A percentile compares a stretch with the other conserved stretches of the same genome.
Conservation (phyloP, 2,888 invertebrate species). For the Trichopria drosophilae region DNA sequence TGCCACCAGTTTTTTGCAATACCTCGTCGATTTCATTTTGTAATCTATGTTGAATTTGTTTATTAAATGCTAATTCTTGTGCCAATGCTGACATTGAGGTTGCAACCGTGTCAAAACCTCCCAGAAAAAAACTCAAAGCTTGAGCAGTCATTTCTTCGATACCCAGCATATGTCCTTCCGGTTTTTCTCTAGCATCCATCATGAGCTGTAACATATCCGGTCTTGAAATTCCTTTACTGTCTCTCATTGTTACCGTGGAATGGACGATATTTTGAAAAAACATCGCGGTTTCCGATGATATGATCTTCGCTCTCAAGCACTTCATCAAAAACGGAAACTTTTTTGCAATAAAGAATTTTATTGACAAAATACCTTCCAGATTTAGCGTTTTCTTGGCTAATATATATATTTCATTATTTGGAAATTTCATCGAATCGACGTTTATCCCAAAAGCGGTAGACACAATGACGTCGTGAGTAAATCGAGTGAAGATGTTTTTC, state of each 20-base stretch:
- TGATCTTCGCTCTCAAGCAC: slow-evolving; percentile 25
- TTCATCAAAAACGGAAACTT: slow-evolving; percentile 28
- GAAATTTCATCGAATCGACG: slow-evolving; percentile 46
- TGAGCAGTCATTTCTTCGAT: slow-evolving; percentile 59
- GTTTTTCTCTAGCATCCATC: slow-evolving; percentile 43
- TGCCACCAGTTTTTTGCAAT: slow-evolving; percentile 39
- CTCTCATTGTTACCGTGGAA: slow-evolving; percentile 30
- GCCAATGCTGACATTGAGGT: slow-evolving; percentile 42
- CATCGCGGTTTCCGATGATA: slow-evolving; percentile 13
- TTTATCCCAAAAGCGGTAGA: slow-evolving; percentile 59
- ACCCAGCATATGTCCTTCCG: slow-evolving; percentile 27
- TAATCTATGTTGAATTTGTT: slow-evolving; percentile 40
- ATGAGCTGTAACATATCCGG: slow-evolving; percentile 49
- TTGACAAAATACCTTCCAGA: slow-evolving; percentile 17
- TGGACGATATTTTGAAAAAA: slow-evolving; percentile 38
- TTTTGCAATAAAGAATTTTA: slow-evolving; percentile 33
- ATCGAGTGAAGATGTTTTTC: slow-evolving; percentile 53
- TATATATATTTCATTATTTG: slow-evolving; percentile 48
- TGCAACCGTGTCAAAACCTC: slow-evolving; percentile 49
- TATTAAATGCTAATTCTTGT: slow-evolving; percentile 38
- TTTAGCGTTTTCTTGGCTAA: slow-evolving; percentile 42
- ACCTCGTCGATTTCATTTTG: slow-evolving; percentile 48
- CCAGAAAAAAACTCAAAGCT: slow-evolving; percentile 55
- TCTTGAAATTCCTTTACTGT: slow-evolving; percentile 35
- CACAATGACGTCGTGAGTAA: slow-evolving; percentile 59